Evolutionary conservation across 2,888 invertebrate genomes (phyloP), one percentile per base, ranked within the genome.

Genomic region (Drosophila sordidula): DNA sequence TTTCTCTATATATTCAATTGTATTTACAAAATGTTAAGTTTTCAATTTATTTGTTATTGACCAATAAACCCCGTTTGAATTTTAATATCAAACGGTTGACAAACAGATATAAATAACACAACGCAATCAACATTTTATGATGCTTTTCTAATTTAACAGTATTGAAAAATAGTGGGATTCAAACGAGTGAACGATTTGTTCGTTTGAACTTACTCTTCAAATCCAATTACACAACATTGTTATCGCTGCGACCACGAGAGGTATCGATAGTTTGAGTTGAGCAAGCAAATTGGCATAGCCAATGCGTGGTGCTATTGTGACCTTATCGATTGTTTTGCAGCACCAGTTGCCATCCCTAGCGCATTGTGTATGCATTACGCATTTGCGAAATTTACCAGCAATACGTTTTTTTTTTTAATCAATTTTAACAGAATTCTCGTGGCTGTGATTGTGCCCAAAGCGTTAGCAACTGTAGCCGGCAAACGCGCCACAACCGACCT

Each of bases 301-400:
- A 12, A 1, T 2, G 8, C 8, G 16, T n/a, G 6, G 38, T 32
- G 9, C 41, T 41, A 51, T 36, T 70, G 41, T 45, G 36, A 55
- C 12, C 26, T 42, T 62, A 74, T 73, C 73, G 73, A 73, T 73
- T 55, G 44, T 58, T 63, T 72, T 67, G 50, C 62, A 56, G 18
- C 39, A 18, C 32, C 9, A 66, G 41, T 36, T 71, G 52, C 39
- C 75, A 76, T 68, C 75, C 41, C 75, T 75, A 67, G 29, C 74
- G 74, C 76, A 75, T 75, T 75, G 75, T 75, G 75, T 75, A 75
- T 81, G 85, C 81, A 83, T 81, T 81, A 85, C 81, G 86, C 81
- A 82, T 85, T 81, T 85, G 85, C 79, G 58, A 85, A 81, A 65
- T 69, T 70, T 66, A 68, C 41, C 18, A 51, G 39, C 32, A 56